Evolutionary conservation across 1,140 invertebrate genomes (phyloP), one percentile per base, ranked within the genome.

Genomic region (Meteorus sp.): DNA sequence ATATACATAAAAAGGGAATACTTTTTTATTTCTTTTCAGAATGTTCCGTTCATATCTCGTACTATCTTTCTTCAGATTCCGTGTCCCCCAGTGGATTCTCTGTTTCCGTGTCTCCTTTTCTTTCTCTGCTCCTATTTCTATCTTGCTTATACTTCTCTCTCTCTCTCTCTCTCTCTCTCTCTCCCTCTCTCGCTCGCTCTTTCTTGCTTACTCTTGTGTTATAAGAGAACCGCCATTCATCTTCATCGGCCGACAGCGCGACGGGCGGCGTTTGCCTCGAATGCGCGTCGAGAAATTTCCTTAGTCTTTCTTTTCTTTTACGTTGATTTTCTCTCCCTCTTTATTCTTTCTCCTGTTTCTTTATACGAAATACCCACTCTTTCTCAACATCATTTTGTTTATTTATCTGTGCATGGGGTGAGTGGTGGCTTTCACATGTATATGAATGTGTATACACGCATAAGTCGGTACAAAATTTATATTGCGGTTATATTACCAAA

Each of bases 381-480:
- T 52, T 23, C 50, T 33, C 20, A 31, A 1, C 50, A 37, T 15
- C 45, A 48, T 31, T 22, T 25, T 29, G n/a, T 48, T 4, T 23
- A 56, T 59, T 59, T 27, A 59, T 65, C 23, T 73, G 78, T 88
- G 89, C 68, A 88, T 92, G 91, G 92, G 81, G 86, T 91, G 77
- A 96, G 95, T 82, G 85, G 93, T 75, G 92, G 92, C 48, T 86
- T 95, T 65, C 94, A 97, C 81, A 97, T 95, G 55, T 98, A 98
- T 81, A 97, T 94, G 59, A 84, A 95, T 72, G 96, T 95, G 84
- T 95, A 98, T 81, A 98, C 95, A n/a, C 84, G n/a, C n/a, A n/a
- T n/a, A n/a, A n/a, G n/a, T n/a, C n/a, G n/a, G n/a, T n/a, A n/a
- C n/a, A n/a, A n/a, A n/a, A n/a, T n/a, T n/a, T n/a, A n/a, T n/a